Conservation (phyloP, 2,113 vertebrate species). For the Sander vitreus region DNA sequence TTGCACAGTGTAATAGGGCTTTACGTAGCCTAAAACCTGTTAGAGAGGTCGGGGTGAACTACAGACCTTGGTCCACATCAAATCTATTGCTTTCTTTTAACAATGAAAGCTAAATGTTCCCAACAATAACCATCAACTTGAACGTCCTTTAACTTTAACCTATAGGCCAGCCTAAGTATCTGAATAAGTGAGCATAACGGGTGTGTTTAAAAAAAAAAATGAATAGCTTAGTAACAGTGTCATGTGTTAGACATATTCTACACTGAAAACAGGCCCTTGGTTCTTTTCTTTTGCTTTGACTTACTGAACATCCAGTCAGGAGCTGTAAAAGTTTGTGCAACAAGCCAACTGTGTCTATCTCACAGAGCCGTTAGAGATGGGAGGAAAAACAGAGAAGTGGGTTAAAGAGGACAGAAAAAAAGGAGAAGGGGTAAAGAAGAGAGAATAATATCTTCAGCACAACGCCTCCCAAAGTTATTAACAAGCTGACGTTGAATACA, state of each 20-base stretch:
- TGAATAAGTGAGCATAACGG: no score
- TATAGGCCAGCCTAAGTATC: no score
- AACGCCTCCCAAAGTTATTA: neutral
- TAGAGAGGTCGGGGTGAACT: no score
- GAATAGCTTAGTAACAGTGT: no score
- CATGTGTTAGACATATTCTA: neutral
- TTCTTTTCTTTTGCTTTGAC: neutral
- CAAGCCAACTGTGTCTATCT: neutral
- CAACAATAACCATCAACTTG: no score
- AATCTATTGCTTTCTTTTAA: no score
- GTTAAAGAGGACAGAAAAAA: neutral
- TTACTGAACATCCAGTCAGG: neutral
- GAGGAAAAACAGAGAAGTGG: neutral
- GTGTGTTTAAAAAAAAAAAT: neutral
- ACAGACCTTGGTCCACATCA: no score
- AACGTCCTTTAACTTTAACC: no score
- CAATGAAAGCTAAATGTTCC: no score
- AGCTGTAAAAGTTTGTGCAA: neutral
- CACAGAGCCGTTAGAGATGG: neutral
- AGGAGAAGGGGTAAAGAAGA: neutral
- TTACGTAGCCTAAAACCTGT: no score
- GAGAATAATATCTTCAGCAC: neutral
- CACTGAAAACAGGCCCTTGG: neutral
- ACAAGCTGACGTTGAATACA: conserved; percentile 12
- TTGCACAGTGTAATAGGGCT: no score